Base-by-base conservation (phyloP, 2,888 invertebrate genomes). In the Belgica antarctica region DNA sequence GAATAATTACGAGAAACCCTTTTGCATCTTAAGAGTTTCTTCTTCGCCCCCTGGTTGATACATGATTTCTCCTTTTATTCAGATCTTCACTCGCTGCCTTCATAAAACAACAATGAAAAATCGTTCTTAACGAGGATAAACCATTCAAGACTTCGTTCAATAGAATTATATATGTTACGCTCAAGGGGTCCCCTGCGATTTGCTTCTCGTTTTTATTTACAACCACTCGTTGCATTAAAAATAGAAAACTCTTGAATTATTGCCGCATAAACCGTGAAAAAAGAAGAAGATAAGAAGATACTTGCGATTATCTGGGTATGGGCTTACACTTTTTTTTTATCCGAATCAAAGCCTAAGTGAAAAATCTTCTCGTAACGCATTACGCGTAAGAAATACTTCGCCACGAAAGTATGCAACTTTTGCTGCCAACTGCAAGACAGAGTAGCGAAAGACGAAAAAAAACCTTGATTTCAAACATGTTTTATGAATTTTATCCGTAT, bases 151-250 rank as follows among this genome's bases (percentile, higher is more conserved):
- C 25, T 47, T 8, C 15, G n/a, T 25, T 57, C 57, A 57, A 57
- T 22, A 17, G n/a, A 57, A 24, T 25, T 57, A 25, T 22, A 19
- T 4, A 7, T 52, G 24, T 19, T 10, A 7, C 25, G 57, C 57
- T 5, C 22, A 8, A 57, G 25, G 25, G 25, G 2, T 57, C 10
- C 24, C 15, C 22, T 17, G 25, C 22, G 25, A 52, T 24, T 57
- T 17, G 22, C 57, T 57, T 57, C 12, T 25, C 25, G 7, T 57
- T 8, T 57, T 57, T 24, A 57, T n/a, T 57, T 57, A 57, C 5
- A 57, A 5, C 2, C 24, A 15, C 17, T 24, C 25, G 8, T 3
- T 12, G n/a, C 25, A 57, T 12, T 12, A 52, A 17, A 22, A 25
- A 57, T 25, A 7, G n/a, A 57, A 57, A 57, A 12, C 57, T 57